A percentile compares a stretch with the other conserved stretches of the same genome.
phyloP scores from a whole-genome alignment of 2,888 invertebrate species.

The Nebria brevicollis region DNA sequence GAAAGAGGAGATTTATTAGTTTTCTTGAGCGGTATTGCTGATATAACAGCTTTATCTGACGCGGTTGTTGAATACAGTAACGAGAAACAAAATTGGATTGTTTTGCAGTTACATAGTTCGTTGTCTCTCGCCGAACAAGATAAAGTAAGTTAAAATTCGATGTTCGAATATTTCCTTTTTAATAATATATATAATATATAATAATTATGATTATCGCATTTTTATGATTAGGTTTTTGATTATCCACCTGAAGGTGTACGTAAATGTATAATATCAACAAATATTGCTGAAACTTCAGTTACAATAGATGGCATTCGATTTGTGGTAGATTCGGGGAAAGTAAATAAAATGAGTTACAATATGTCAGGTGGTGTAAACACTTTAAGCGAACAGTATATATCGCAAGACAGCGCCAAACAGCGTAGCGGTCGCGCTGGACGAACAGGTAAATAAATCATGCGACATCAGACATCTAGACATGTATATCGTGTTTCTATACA shows the following conservation, averaged over 20 bases:
- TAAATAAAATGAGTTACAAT: slow-evolving; percentile 97
- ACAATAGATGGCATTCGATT: slow-evolving; percentile 98
- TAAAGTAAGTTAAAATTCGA: slow-evolving; percentile 69
- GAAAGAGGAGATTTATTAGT: slow-evolving; percentile 95
- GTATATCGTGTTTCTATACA: slow-evolving; percentile 5
- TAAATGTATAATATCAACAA: slow-evolving; percentile 97
- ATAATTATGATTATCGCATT: not conserved
- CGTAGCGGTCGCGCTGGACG: slow-evolving; percentile 95
- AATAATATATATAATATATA: no score
- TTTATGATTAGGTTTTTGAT: slow-evolving; percentile 83
- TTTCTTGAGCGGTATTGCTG: slow-evolving; percentile 94
- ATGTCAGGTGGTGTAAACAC: slow-evolving; percentile 89
- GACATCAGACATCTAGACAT: no score
- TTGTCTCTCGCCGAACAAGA: slow-evolving; percentile 95
- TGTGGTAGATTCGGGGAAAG: slow-evolving; percentile 97
- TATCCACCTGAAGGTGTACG: slow-evolving; percentile 93
- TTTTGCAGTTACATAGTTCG: slow-evolving; percentile 92
- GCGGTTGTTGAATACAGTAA: slow-evolving; percentile 84
- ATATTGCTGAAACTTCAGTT: slow-evolving; percentile 98
- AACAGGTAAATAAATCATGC: no score
- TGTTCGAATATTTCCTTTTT: no score
- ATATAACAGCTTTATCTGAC: slow-evolving; percentile 88
- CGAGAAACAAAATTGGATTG: slow-evolving; percentile 87
- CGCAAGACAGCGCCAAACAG: slow-evolving; percentile 97
- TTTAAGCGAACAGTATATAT: slow-evolving; percentile 94